These are phyloP conservation scores for Hypomesus transpacificus DNA, from an alignment of 2,113 vertebrate species.

Conservation along the genomic window DNA sequence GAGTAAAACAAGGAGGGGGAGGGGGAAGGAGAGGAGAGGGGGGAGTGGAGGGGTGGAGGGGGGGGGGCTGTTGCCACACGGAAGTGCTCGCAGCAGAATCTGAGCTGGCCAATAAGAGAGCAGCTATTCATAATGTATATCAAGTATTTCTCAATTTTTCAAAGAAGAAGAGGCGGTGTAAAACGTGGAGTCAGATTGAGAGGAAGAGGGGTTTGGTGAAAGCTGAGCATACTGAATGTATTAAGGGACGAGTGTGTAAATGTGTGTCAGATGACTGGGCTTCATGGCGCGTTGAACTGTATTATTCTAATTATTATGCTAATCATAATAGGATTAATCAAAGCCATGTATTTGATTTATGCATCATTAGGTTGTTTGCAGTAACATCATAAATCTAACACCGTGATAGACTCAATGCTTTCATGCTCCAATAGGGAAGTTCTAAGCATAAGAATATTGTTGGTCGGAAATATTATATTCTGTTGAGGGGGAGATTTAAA, in stretches of 20 bases:
- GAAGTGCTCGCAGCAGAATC: slow-evolving; percentile 67
- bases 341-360: slow-evolving; percentile 47
- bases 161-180: slow-evolving; percentile 37
- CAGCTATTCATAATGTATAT: slow-evolving; percentile 72
- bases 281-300: slow-evolving; percentile 37
- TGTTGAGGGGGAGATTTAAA: too few relatives aligned
- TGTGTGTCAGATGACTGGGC: slow-evolving; percentile 54
- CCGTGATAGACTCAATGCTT: not conserved
- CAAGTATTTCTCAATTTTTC: slow-evolving; percentile 66
- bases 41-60: slow-evolving; percentile 59
- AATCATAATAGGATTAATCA: slow-evolving; percentile 53
- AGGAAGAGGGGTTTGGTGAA: slow-evolving; percentile 30
- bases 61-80: slow-evolving; percentile 75
- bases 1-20: slow-evolving; percentile 30
- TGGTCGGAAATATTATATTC: not conserved
- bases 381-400: not conserved
- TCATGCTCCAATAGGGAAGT: slow-evolving; percentile 15
- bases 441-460: not conserved
- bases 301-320: slow-evolving; percentile 53
- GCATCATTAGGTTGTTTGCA: slow-evolving; percentile 15
- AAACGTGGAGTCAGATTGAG: slow-evolving; percentile 33
- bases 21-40: slow-evolving; percentile 11
- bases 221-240: slow-evolving; percentile 23
- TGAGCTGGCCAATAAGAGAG: slow-evolving; percentile 61
- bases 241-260: slow-evolving; percentile 27